Conservation (phyloP, 1,140 invertebrate genomes). For the Hyles vespertilio region DNA sequence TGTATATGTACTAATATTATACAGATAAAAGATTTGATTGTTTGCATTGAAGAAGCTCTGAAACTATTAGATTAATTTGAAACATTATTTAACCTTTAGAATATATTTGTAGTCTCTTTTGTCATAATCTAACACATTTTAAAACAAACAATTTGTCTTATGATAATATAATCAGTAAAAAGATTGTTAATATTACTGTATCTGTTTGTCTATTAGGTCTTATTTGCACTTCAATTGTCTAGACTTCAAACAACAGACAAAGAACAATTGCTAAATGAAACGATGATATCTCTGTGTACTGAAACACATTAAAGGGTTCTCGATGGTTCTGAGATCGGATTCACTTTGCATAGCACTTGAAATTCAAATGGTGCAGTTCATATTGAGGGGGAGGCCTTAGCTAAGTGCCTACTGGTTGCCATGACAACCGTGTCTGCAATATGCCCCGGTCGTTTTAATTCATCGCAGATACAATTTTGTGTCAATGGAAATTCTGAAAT, state of each 20-base stretch:
- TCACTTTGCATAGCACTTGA: slow-evolving; percentile 67
- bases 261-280: slow-evolving; percentile 15
- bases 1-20: no score
- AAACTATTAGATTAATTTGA: no score
- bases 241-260: slow-evolving; percentile 9
- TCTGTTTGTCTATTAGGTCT: no score
- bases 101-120: no score
- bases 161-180: no score
- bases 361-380: slow-evolving; percentile 66
- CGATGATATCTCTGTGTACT: slow-evolving; percentile 36
- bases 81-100: no score
- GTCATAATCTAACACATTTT: no score
- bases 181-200: no score
- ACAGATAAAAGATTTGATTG: no score
- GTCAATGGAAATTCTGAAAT: slow-evolving; percentile 9
- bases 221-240: no score
- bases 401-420: slow-evolving; percentile 42
- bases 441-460: slow-evolving; percentile 10
- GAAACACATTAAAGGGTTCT: slow-evolving; percentile 42
- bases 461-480: slow-evolving; percentile 9
- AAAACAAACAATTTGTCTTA: no score
- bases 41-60: no score
- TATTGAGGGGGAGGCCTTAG: slow-evolving; percentile 51
- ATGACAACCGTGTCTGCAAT: slow-evolving; percentile 31
- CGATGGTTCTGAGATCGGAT: slow-evolving; percentile 41